Percentiles rank a stretch among this genome's conserved stretches.
Evolutionary conservation across 2,888 invertebrate species (phyloP).

Genomic region (Tiphia femorata): DNA sequence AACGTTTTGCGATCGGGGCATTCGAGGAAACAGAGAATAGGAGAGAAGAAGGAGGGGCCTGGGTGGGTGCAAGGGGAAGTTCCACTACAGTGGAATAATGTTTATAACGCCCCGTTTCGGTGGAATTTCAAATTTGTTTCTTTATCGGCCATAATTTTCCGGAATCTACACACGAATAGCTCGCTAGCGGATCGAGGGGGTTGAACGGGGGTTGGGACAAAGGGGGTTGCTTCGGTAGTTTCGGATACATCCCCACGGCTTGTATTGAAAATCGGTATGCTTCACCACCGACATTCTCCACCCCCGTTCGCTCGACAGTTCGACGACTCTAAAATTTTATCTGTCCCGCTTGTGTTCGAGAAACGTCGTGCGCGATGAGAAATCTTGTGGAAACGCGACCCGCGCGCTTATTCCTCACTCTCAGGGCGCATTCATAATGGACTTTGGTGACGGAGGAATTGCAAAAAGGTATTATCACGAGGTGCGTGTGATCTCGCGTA

Average conservation of each 20-base stretch:
- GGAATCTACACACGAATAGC: constrained; percentile 64
- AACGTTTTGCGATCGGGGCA: constrained; percentile 19
- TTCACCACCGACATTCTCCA: constrained; percentile 25
- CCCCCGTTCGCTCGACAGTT: constrained; percentile 32
- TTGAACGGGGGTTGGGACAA: constrained; percentile 5
- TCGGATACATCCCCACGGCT: constrained; percentile 30
- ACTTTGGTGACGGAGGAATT: too few species aligned
- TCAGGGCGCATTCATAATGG: too few species aligned
- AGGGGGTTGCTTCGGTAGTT: constrained; percentile 24
- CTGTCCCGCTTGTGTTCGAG: constrained; percentile 43
- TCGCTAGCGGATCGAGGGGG: constrained; percentile 37
- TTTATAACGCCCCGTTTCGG: constrained; percentile 57
- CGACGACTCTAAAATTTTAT: constrained; percentile 63
- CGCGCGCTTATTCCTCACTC: too few species aligned
- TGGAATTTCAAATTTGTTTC: constrained; percentile 66
- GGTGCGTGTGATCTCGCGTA: too few species aligned
- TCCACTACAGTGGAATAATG: constrained; percentile 60
- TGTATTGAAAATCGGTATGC: constrained; percentile 52
- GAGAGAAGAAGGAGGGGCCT: constrained; percentile 22
- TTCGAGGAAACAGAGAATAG: constrained; percentile 25
- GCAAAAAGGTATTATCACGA: too few species aligned
- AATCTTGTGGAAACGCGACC: too few species aligned
- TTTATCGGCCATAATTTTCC: constrained; percentile 67
- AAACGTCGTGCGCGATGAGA: too few species aligned
- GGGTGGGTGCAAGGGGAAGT: constrained; percentile 31